Evolutionary conservation across 2,888 invertebrate genomes (phyloP), one percentile per base, ranked within the genome.

Genomic region (Acleris cristana): DNA sequence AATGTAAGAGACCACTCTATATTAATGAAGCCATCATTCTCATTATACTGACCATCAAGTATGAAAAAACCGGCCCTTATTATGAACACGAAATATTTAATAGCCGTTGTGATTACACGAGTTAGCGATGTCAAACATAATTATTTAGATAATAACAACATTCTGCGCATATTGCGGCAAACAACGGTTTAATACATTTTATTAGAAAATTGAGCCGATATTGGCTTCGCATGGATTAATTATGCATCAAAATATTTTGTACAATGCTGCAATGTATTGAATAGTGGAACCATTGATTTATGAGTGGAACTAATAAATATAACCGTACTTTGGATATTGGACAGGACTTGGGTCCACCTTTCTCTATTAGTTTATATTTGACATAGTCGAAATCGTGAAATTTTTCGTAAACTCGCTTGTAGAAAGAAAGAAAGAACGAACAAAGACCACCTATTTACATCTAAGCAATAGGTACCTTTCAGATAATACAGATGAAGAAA

Each of bases 1-100:
- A 19, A 56, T n/a, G 40, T 21, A 0, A 60, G 55, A 55, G 60
- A 57, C 34, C 62, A 67, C 63, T 63, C 63, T 63, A 49, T 63
- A 63, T 67, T 67, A 63, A 63, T 67, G 63, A 67, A 54, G 63
- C 58, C 45, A 63, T 63, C 58, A 63, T 63, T 58, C 67, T 58
- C 67, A 63, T 63, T 54, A 63, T 52, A 63, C 26, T 58, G 53
- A 49, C 49, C 52, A 53, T 57, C 56, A 57, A 66, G 51, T 57
- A 56, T 52, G 61, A 52, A 62, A 62, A 65, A 63, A 63, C 59
- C 48, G n/a, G 34, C 67, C 58, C 63, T 49, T 49, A 54, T 63
- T 63, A 52, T 58, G 26, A 48, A 21, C 19, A 45, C 56, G 16
- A 62, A 67, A 67, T 67, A 67, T 67, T 54, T 54, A 63, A 63